Conservation (phyloP, 1,140 invertebrate genomes). For the Drosophila arawakana region DNA sequence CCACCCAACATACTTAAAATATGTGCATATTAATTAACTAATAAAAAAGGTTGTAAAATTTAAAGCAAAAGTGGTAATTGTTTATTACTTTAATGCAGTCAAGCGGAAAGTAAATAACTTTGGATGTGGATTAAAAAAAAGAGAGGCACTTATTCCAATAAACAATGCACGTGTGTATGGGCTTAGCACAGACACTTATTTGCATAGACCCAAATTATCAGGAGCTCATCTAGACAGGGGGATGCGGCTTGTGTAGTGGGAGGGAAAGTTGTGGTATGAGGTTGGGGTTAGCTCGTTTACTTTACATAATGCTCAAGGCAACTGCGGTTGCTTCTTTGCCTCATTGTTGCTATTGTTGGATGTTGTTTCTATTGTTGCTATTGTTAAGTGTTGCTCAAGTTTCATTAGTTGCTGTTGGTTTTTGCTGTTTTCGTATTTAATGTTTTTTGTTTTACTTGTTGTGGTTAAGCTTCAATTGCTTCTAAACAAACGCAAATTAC, state of each 20-base stretch:
- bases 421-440: slow-evolving; percentile 24
- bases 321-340: slow-evolving; percentile 72
- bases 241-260: neutral
- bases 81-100: slow-evolving; percentile 44
- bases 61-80: slow-evolving; percentile 46
- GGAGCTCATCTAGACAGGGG: slow-evolving; percentile 3
- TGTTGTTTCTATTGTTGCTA: slow-evolving; percentile 44
- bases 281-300: slow-evolving; percentile 60
- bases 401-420: slow-evolving; percentile 59
- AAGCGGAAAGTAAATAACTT: slow-evolving; percentile 26
- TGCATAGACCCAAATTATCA: slow-evolving; percentile 58
- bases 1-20: slow-evolving; percentile 37
- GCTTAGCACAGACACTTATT: slow-evolving; percentile 55
- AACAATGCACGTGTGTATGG: slow-evolving; percentile 8
- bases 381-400: slow-evolving; percentile 68
- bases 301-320: slow-evolving; percentile 76
- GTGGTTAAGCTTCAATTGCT: slow-evolving; percentile 80
- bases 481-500: slow-evolving; percentile 80
- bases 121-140: slow-evolving; percentile 14
- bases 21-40: slow-evolving; percentile 67
- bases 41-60: slow-evolving; percentile 57
- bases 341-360: slow-evolving; percentile 45
- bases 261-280: neutral
- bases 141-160: slow-evolving; percentile 30
- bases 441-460: slow-evolving; percentile 25